These are phyloP conservation scores for Andrena bicolor DNA, from an alignment of 2,888 invertebrate species.

Conservation along the genomic window DNA sequence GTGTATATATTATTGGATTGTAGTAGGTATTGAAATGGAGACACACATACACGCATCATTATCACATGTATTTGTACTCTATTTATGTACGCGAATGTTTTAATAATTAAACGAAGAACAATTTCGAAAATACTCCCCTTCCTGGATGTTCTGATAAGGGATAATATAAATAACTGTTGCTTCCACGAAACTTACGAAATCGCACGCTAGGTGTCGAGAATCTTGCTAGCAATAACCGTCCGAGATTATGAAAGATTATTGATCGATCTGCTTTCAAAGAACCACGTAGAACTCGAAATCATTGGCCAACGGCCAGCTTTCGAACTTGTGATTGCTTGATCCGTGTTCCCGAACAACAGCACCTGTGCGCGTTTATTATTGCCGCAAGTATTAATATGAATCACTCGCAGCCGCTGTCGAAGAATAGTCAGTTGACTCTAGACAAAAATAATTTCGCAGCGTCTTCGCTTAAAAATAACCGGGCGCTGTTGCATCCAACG, in stretches of 20 bases:
- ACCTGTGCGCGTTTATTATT: conserved; percentile 61
- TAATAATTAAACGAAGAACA: conserved; percentile 78
- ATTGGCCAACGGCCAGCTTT: conserved; percentile 48
- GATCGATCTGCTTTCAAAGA: conserved; percentile 2
- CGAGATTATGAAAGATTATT: conserved; percentile 2
- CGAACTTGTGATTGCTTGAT: conserved; percentile 70
- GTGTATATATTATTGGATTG: conserved; percentile 74
- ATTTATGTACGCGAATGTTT: conserved; percentile 83
- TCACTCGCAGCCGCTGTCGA: conserved; percentile 47
- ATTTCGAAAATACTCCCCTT: conserved; percentile 38
- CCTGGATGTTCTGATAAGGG: neutral
- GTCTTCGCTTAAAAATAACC: conserved; percentile 39
- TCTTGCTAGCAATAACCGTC: neutral
- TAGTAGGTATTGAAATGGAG: conserved; percentile 62
- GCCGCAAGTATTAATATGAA: conserved; percentile 60
- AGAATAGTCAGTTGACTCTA: conserved; percentile 54
- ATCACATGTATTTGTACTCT: conserved; percentile 83
- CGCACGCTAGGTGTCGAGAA: conserved; percentile 14
- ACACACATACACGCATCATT: conserved; percentile 72
- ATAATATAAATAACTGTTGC: neutral
- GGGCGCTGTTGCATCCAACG: conserved; percentile 14
- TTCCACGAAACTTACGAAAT: neutral
- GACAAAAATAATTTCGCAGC: conserved; percentile 57
- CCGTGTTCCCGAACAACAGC: conserved; percentile 35
- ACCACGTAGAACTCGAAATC: conserved; percentile 18